Evolutionary conservation across 2,797 vertebrate species (phyloP), one percentile per base, ranked within the genome.

Genomic region (Melanotaenia maccullochi): DNA sequence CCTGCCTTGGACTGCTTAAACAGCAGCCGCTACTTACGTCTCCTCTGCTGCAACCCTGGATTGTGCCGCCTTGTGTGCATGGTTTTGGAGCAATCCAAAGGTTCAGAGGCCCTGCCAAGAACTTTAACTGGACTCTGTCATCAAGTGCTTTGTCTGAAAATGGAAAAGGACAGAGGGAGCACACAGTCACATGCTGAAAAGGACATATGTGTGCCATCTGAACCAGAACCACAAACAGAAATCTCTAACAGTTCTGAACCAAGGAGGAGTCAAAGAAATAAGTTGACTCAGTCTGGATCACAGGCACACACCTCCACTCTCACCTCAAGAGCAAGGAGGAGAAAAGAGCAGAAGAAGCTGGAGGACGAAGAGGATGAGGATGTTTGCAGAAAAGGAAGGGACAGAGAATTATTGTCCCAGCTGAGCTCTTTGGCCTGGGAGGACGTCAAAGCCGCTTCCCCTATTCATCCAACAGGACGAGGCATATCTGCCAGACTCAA

Each of bases 81-180:
- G 57, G 89, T 96, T 58, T 85, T 93, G 0, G 92, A 96, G 1
- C 67, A 90, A 1, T 83, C 87, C 49, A 88, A 87, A 71, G 42
- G 0, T 36, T 71, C 47, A 0, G 58, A 79, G 14, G 65, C 35
- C 38, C 83, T 96, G 42, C 96, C 97, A 1, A 90, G 90, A 54
- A 97, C 96, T 0, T 94, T 99, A 30, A 97, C 97, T 0, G 87
- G 87, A 4, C 91, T 98, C 68, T 95, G 94, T 30, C 89, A 94
- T 3, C 89, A 81, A 73, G 92, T 95, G n/a, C 71, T 97, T 3
- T 79, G 84, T 57, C 93, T 92, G 1, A 94, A 86, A 49, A 56
- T 93, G 51, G 68, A 87, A 60, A 68, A 49, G 36, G 71, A 78
- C 3, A 6, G 11, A 0, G 38, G 1, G 7, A 60, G 5, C 24